Conservation (phyloP, 2,113 vertebrate genomes). For the Catharus minimus region DNA sequence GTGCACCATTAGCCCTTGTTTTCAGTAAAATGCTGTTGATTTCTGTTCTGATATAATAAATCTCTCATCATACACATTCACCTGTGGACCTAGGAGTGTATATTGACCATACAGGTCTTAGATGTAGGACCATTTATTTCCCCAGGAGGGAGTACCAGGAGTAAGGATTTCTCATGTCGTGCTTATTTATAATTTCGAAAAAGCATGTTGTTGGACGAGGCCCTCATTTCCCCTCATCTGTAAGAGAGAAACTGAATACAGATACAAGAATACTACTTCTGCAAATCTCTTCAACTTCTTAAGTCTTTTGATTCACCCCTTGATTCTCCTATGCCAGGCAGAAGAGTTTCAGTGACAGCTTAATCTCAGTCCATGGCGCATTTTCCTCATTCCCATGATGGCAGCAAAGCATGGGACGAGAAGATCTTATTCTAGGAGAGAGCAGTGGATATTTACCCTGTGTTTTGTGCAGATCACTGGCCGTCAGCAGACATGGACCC, state of each 20-base stretch:
- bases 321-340: neutral
- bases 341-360: neutral
- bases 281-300: neutral
- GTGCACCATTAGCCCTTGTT: neutral
- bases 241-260: neutral
- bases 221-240: neutral
- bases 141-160: rapidly evolving
- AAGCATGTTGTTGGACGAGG: neutral
- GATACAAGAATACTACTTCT: neutral
- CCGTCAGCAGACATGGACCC: neutral
- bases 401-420: neutral
- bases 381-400: neutral
- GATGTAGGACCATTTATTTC: neutral
- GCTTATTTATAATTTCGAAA: neutral
- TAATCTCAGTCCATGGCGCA: neutral
- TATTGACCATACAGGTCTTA: neutral
- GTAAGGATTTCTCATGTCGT: neutral
- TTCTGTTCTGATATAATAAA: neutral
- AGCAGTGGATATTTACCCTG: neutral
- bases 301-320: neutral
- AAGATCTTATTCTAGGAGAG: neutral
- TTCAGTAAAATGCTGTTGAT: neutral
- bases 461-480: neutral
- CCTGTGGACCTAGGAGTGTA: neutral
- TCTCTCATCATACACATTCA: neutral